These are phyloP conservation scores for Lutjanus campechanus DNA, from an alignment of 2,797 vertebrate genomes.

Conservation along the genomic window DNA sequence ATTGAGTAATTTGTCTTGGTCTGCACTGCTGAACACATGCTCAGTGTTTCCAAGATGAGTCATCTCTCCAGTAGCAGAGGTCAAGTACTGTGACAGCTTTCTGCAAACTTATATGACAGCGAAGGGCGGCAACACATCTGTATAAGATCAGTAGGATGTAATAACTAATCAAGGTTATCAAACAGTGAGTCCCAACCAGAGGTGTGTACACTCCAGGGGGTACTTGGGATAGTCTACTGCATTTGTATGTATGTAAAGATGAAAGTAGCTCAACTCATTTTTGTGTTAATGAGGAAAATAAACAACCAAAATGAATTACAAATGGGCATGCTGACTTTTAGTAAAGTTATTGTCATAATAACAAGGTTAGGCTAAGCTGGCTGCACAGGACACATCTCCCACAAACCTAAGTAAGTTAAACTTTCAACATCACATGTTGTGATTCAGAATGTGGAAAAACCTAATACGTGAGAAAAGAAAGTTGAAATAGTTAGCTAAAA, in stretches of 20 bases:
- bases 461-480: background rate
- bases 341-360: background rate
- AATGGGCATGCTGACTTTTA: too few relatives aligned
- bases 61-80: slow-evolving; percentile 37
- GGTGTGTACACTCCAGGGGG: background rate
- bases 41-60: slow-evolving; percentile 58
- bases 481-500: background rate
- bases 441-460: background rate
- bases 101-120: background rate
- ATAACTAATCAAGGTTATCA: background rate
- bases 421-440: background rate
- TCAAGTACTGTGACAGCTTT: slow-evolving; percentile 2
- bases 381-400: background rate
- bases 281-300: background rate
- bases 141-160: background rate
- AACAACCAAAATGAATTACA: too few relatives aligned
- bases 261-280: background rate
- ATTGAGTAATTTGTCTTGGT: slow-evolving; percentile 29
- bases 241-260: background rate
- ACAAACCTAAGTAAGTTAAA: background rate
- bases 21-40: slow-evolving; percentile 24
- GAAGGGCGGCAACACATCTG: background rate
- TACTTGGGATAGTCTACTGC: background rate
- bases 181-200: background rate
- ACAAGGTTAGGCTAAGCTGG: background rate